Evolutionary conservation across 2,888 invertebrate genomes (phyloP), one percentile per base, ranked within the genome.

Genomic region (Coelogynopora nodosa): DNA sequence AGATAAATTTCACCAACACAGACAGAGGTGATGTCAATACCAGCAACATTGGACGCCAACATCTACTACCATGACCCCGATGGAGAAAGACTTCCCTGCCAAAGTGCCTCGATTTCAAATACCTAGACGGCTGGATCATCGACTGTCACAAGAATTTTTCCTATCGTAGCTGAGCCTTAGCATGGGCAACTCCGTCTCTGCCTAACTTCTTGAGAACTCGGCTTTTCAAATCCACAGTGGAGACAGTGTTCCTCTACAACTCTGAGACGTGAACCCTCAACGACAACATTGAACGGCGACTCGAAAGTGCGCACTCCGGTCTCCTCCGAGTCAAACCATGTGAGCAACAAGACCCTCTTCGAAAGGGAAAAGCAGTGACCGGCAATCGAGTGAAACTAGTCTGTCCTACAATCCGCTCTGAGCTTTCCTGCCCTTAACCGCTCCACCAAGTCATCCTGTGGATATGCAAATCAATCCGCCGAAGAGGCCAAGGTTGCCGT

Each of bases 221-320:
- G 74, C 74, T 74, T 5, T 74, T 74, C 74, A 26, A 49, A 49
- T 49, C 49, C 49, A 49, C 49, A 49, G 49, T 49, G 18, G 49
- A 74, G 74, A 74, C 74, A 74, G 74, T 74, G 74, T 26, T 74
- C 74, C 74, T 74, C 74, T 74, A 74, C 74, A 74, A 74, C 74
- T 74, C 74, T n/a, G 18, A 13, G 27, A 74, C 27, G 49, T 49
- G 49, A 18, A 49, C 49, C 49, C 49, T 49, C 49, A 49, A 49
- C 49, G 49, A 49, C 49, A 49, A 18, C 49, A 5, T 49, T 5
- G 49, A 49, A 49, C 49, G 49, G 49, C 49, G 18, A 49, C 49
- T 49, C 49, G 74, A 74, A 5, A 74, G 74, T 74, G 74, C 74
- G 74, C 74, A 74, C 74, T 74, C 74, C 27, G 74, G 74, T 74